A percentile compares a stretch with the other conserved stretches of the same genome.
phyloP scores from a whole-genome alignment of 2,888 invertebrate genomes.

The Brassicogethes aeneus region DNA sequence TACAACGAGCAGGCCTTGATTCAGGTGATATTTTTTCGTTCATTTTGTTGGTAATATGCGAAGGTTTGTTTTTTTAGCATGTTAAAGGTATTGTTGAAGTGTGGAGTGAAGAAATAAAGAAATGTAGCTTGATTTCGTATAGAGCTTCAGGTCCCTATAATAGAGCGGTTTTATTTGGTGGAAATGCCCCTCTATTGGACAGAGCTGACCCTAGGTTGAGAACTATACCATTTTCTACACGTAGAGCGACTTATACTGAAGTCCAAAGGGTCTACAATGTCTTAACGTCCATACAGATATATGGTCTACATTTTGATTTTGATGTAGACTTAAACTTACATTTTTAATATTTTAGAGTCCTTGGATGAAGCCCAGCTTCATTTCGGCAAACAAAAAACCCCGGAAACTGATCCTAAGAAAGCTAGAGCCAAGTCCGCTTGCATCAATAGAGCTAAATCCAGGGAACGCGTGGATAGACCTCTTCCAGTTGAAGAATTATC shows the following conservation, averaged over 20 bases:
- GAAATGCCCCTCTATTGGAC: constrained; percentile 59
- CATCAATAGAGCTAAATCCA: constrained; percentile 51
- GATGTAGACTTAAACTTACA: no score
- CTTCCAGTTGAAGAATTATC: constrained; percentile 36
- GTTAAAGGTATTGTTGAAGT: constrained; percentile 59
- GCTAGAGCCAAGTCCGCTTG: constrained; percentile 24
- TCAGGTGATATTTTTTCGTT: constrained; percentile 44
- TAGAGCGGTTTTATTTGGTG: constrained; percentile 63
- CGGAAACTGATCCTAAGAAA: constrained; percentile 24
- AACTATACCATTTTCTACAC: constrained; percentile 72
- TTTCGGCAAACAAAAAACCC: constrained; percentile 26
- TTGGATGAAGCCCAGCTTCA: constrained; percentile 38
- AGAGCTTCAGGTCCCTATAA: constrained; percentile 67
- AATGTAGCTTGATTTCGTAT: constrained; percentile 64
- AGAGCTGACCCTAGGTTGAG: constrained; percentile 54
- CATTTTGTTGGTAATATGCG: no score
- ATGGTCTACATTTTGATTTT: constrained; percentile 42
- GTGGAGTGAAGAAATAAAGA: constrained; percentile 59
- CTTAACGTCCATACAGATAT: constrained; percentile 56
- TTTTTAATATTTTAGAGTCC: constrained; percentile 39
- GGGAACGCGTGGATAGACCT: constrained; percentile 49
- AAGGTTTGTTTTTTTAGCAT: constrained; percentile 48
- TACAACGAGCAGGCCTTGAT: constrained; percentile 69
- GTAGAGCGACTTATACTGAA: constrained; percentile 73
- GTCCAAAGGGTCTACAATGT: constrained; percentile 64